These are phyloP conservation scores for Sylvilagus floridanus DNA, from an alignment of 2,797 vertebrate species.

Conservation along the genomic window DNA sequence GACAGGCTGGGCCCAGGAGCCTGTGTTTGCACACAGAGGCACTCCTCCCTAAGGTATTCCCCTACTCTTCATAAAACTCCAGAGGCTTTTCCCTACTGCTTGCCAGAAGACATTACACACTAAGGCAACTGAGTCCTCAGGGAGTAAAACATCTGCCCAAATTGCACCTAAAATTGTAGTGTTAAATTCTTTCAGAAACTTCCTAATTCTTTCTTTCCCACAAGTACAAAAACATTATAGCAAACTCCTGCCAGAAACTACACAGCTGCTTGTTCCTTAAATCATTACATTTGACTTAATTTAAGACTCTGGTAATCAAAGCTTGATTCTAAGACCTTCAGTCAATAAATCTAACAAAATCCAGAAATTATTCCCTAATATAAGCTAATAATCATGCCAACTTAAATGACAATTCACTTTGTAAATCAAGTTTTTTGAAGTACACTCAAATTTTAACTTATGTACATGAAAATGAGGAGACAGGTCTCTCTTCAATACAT, in stretches of 20 bases:
- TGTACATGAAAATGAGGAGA: neutral
- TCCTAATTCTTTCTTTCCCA: conserved; percentile 51
- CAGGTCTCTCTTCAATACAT: neutral
- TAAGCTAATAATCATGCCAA: neutral
- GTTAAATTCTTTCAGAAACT: conserved; percentile 42
- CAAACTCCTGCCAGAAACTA: conserved; percentile 55
- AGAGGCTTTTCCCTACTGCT: neutral
- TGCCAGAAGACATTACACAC: neutral
- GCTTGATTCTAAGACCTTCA: conserved; percentile 27
- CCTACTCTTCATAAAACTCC: neutral
- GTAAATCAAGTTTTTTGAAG: neutral
- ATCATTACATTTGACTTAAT: conserved; percentile 35
- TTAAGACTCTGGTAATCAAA: conserved; percentile 39
- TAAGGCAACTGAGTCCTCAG: neutral
- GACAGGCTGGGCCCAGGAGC: neutral
- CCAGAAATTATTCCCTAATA: conserved; percentile 11
- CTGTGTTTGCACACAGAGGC: neutral
- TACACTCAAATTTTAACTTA: conserved; percentile 1
- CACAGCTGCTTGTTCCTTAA: conserved; percentile 57
- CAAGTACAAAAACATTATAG: conserved; percentile 34
- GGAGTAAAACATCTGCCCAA: conserved; percentile 64
- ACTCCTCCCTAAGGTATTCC: neutral
- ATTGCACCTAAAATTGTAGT: conserved; percentile 67
- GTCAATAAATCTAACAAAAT: conserved; percentile 40
- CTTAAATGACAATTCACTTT: conserved; percentile 29